phyloP scores from a whole-genome alignment of 2,797 vertebrate genomes.

The Premnoplex brunnescens region DNA sequence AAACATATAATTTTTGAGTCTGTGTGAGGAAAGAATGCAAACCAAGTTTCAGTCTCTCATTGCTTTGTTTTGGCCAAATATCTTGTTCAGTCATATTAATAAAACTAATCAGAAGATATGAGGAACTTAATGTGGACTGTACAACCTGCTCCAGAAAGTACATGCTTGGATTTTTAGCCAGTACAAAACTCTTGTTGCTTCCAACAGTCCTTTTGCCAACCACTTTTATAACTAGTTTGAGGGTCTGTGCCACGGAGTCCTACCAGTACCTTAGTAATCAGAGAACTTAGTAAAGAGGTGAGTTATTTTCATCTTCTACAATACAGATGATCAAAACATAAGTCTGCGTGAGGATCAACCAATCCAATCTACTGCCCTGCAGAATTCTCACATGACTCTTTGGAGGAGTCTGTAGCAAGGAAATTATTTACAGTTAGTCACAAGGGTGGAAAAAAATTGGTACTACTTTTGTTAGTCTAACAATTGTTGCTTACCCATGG shows the following conservation, averaged over 20 bases:
- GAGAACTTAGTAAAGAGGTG: not conserved
- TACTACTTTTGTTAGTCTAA: not conserved
- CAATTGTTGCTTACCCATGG: not conserved
- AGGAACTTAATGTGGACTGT: fast-evolving
- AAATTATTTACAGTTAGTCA: not conserved
- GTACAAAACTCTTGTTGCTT: not conserved
- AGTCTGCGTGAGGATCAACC: not conserved
- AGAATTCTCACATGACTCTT: not conserved
- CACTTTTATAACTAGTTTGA: not conserved
- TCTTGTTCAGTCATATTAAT: not conserved
- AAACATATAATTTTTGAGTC: not conserved
- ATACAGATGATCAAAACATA: not conserved
- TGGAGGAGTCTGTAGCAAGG: not conserved
- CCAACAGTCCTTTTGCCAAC: not conserved
- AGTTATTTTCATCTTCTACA: not conserved
- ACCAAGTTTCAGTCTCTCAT: not conserved
- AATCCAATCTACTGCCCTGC: not conserved
- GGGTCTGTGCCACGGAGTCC: not conserved
- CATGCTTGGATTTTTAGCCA: not conserved
- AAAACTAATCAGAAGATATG: not conserved
- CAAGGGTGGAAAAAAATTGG: not conserved
- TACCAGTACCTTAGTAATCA: not conserved
- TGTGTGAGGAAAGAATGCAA: not conserved
- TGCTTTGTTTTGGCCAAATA: not conserved
- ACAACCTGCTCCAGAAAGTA: not conserved